These are phyloP conservation scores for Drosophila phalerata DNA, from an alignment of 2,888 invertebrate species.

Conservation along the genomic window DNA sequence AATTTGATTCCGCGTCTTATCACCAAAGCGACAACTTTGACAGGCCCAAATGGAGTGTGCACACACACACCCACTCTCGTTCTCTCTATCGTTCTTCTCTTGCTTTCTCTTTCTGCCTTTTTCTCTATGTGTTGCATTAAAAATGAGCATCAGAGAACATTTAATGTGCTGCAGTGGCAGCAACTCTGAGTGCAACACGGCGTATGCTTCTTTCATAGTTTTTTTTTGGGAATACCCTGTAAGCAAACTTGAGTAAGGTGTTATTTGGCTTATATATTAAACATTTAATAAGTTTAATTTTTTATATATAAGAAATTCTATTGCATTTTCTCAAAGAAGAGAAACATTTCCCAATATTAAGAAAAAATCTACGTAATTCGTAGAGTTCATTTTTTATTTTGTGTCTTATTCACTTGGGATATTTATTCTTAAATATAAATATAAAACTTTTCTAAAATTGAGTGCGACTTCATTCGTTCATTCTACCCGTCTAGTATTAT, in stretches of 20 bases:
- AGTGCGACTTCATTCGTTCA: no score
- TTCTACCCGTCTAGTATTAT: neutral
- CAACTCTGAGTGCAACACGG: constrained; percentile 40
- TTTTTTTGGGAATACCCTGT: constrained; percentile 39
- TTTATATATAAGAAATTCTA: no score
- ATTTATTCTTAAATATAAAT: no score
- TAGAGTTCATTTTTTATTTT: no score
- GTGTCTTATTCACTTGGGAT: no score
- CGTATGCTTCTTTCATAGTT: constrained; percentile 45
- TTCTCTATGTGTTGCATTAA: constrained; percentile 69
- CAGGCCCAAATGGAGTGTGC: constrained; percentile 62
- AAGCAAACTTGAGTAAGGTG: neutral
- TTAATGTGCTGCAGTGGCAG: constrained; percentile 63
- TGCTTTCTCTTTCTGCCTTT: constrained; percentile 1
- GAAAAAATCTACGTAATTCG: no score
- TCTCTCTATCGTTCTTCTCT: neutral
- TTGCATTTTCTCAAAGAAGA: no score
- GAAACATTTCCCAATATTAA: no score
- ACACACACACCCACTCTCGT: constrained; percentile 4
- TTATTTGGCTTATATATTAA: neutral
- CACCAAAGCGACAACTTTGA: constrained; percentile 64
- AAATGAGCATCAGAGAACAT: constrained; percentile 71
- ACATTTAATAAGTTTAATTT: no score
- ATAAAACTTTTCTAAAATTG: no score
- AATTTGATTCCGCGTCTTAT: constrained; percentile 83